Evolutionary conservation across 1,140 invertebrate species (phyloP).

Genomic region (Dendrolimus punctatus): DNA sequence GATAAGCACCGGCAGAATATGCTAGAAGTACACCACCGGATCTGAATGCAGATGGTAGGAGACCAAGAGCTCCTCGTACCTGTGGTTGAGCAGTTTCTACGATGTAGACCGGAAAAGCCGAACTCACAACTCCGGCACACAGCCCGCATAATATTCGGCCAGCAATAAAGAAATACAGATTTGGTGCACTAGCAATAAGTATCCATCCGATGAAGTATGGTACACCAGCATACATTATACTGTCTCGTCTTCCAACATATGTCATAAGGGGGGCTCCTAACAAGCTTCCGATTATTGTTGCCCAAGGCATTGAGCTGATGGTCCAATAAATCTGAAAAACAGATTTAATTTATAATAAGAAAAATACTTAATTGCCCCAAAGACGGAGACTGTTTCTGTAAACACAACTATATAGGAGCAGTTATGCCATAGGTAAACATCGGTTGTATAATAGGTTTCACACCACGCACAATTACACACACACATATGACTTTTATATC

Average conservation of each 20-base stretch:
- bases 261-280: slow-evolving; percentile 89
- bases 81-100: slow-evolving; percentile 93
- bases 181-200: slow-evolving; percentile 80
- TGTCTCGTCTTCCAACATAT: slow-evolving; percentile 85
- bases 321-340: slow-evolving; percentile 87
- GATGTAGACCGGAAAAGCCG: slow-evolving; percentile 92
- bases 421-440: no score
- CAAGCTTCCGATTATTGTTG: slow-evolving; percentile 88
- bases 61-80: slow-evolving; percentile 88
- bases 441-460: no score
- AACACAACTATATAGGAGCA: no score
- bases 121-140: slow-evolving; percentile 87
- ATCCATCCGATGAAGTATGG: slow-evolving; percentile 89
- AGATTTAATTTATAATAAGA: slow-evolving; percentile 14
- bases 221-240: slow-evolving; percentile 83
- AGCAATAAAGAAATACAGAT: slow-evolving; percentile 80
- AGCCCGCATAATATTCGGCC: slow-evolving; percentile 87
- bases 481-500: no score
- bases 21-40: slow-evolving; percentile 90
- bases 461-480: no score
- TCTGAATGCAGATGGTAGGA: slow-evolving; percentile 92
- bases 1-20: slow-evolving; percentile 81
- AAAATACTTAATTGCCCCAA: background rate
- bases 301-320: slow-evolving; percentile 89
- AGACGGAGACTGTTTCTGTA: no score